Evolutionary conservation across 2,888 invertebrate species (phyloP).

Genomic region (Adela reaumurella): DNA sequence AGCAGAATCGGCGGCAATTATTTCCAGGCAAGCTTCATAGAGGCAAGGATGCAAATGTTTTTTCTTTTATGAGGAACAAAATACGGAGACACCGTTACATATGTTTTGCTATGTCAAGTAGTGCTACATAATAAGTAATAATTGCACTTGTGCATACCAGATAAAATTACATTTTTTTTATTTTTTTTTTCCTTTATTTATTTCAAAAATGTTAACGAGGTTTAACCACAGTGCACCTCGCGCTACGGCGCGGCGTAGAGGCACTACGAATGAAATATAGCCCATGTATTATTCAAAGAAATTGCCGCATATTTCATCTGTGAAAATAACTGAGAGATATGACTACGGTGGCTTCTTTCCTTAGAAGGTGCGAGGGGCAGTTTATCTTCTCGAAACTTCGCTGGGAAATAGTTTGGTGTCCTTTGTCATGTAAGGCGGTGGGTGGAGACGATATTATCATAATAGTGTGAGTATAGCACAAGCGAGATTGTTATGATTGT

Average conservation of each 20-base stretch:
- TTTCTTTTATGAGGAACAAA: too few relatives aligned
- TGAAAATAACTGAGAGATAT: constrained; percentile 41
- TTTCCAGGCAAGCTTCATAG: too few relatives aligned
- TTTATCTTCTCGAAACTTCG: neutral
- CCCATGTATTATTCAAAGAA: constrained; percentile 61
- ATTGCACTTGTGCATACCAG: too few relatives aligned
- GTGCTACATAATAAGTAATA: too few relatives aligned
- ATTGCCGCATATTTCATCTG: constrained; percentile 61
- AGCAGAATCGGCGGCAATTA: too few relatives aligned
- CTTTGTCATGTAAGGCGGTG: neutral
- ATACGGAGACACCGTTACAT: neutral
- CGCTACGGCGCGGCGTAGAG: constrained; percentile 21
- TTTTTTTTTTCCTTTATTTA: too few relatives aligned
- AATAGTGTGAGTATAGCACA: neutral
- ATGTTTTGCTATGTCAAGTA: neutral
- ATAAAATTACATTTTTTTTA: too few relatives aligned
- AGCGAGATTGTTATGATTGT: too few relatives aligned
- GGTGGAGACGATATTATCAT: neutral
- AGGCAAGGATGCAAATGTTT: too few relatives aligned
- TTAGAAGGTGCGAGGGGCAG: neutral
- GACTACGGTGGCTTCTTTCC: neutral
- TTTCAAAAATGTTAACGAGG: too few relatives aligned
- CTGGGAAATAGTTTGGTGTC: neutral
- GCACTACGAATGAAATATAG: constrained; percentile 44
- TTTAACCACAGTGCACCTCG: constrained; percentile 16